Conservation (phyloP, 2,888 invertebrate genomes). For the Lepeophtheirus nordmannii region DNA sequence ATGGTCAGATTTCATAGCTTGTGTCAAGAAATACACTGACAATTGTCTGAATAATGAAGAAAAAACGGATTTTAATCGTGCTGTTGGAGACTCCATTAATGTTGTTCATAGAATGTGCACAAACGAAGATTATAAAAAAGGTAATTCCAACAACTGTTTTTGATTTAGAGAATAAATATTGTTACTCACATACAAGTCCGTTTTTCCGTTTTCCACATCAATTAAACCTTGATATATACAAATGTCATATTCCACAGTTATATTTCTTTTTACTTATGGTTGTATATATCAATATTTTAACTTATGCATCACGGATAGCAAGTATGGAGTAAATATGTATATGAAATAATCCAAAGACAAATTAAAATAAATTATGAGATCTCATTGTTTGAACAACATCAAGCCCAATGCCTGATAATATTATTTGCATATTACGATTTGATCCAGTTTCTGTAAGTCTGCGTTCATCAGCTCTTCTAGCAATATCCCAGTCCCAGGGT, state of each 20-base stretch:
- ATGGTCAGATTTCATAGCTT: conserved; percentile 21
- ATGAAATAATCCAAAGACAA: background rate
- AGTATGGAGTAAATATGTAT: too few species aligned
- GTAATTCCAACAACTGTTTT: background rate
- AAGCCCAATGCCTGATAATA: background rate
- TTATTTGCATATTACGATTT: conserved; percentile 1
- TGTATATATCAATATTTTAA: too few species aligned
- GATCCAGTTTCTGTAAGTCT: background rate
- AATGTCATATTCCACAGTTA: too few species aligned
- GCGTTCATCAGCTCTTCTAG: background rate
- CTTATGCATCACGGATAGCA: too few species aligned
- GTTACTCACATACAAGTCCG: too few species aligned
- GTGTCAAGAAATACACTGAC: conserved; percentile 14
- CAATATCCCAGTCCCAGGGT: conserved; percentile 3
- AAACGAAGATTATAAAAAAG: conserved; percentile 23
- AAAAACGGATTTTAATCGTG: conserved; percentile 16
- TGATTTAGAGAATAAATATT: background rate
- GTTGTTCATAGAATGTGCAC: conserved; percentile 23
- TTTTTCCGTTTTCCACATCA: too few species aligned
- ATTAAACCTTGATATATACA: too few species aligned
- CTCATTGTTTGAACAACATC: conserved; percentile 4
- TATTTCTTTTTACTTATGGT: too few species aligned
- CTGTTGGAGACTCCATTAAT: conserved; percentile 23
- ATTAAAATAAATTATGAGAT: conserved; percentile 4
- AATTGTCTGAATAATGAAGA: conserved; percentile 17